Base-by-base conservation (phyloP, 2,888 invertebrate genomes). In the Acanthoscelides obtectus region DNA sequence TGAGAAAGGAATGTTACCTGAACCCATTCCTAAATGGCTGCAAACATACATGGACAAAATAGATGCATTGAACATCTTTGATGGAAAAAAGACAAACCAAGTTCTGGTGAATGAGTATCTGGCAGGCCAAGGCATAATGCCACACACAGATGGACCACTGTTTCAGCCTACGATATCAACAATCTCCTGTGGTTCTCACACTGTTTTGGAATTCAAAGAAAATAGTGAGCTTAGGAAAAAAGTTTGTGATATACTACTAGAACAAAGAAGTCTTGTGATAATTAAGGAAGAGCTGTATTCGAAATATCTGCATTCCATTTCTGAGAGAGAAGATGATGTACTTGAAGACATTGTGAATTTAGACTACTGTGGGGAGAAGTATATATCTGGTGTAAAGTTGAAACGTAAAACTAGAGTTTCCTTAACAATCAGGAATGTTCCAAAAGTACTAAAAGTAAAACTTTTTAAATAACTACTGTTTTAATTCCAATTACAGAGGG, bases 121-220 rank as follows among this genome's bases (percentile, higher is more conserved):
- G 74, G 88, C 97, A 0, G 95, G 96, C 0, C 97, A 99, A 86
- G 99, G 99, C 19, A 98, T 99, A 74, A 94, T 99, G 94, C 94
- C 98, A 0, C 99, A 99, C 87, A 91, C 94, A 22, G 99, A 99
- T 87, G 99, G 99, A 0, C 94, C 96, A 0, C 86, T 99, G 20
- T 99, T 98, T 84, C 92, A 92, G 84, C 98, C 98, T 0, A 93
- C 93, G 19, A 94, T 99, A 71, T 93, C 96, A 20, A 99, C 99
- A 0, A 92, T 99, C 72, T 95, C 93, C 68, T 91, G 97, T 78
- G 97, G 97, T 0, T 95, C 97, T 0, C 95, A 97, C 83, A 94
- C 94, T 17, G 84, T 98, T n/a, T 87, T 99, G 67, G 94, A 96
- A 83, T 97, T 98, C 84, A 90, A 91, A 75, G 87, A 90, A 80